phyloP scores from a whole-genome alignment of 2,888 invertebrate genomes.

The Drosophila merina region DNA sequence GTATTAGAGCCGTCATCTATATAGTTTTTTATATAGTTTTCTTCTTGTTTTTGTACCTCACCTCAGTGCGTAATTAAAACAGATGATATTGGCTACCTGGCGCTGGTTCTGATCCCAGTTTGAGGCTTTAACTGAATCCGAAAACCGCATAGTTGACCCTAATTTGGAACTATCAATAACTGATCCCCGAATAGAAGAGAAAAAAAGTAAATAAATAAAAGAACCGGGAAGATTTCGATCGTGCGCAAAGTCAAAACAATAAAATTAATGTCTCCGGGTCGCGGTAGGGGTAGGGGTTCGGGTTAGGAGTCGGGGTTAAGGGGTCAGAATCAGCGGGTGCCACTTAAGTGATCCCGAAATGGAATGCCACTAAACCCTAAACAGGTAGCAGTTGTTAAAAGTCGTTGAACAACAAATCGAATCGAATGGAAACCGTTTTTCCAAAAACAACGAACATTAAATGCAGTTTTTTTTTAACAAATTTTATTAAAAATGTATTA shows the following conservation, averaged over 20 bases:
- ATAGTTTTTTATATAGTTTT: slow-evolving; percentile 2
- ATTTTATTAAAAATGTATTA: no score
- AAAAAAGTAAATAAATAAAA: slow-evolving; percentile 10
- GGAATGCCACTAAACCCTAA: slow-evolving; percentile 34
- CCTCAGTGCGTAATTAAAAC: slow-evolving; percentile 62
- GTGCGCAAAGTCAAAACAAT: slow-evolving; percentile 76
- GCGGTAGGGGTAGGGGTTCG: slow-evolving; percentile 28
- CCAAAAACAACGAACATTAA: no score
- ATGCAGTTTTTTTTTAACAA: no score
- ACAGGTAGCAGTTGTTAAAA: slow-evolving; percentile 65
- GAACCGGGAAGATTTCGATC: slow-evolving; percentile 58
- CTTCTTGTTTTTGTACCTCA: slow-evolving; percentile 5
- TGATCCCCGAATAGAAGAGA: slow-evolving; percentile 21
- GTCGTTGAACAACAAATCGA: slow-evolving; percentile 63
- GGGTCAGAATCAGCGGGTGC: slow-evolving; percentile 58
- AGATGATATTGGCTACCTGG: slow-evolving; percentile 66
- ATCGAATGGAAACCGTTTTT: slow-evolving; percentile 3
- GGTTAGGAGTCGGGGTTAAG: not conserved
- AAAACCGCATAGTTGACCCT: slow-evolving; percentile 72
- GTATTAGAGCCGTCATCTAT: slow-evolving; percentile 37
- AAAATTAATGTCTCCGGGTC: slow-evolving; percentile 74
- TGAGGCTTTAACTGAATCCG: slow-evolving; percentile 1
- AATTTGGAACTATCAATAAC: slow-evolving; percentile 80
- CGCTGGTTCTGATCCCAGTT: slow-evolving; percentile 7
- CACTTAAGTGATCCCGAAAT: slow-evolving; percentile 60